Base-by-base conservation (phyloP, 2,797 vertebrate species). In the Gobio occitaniae region DNA sequence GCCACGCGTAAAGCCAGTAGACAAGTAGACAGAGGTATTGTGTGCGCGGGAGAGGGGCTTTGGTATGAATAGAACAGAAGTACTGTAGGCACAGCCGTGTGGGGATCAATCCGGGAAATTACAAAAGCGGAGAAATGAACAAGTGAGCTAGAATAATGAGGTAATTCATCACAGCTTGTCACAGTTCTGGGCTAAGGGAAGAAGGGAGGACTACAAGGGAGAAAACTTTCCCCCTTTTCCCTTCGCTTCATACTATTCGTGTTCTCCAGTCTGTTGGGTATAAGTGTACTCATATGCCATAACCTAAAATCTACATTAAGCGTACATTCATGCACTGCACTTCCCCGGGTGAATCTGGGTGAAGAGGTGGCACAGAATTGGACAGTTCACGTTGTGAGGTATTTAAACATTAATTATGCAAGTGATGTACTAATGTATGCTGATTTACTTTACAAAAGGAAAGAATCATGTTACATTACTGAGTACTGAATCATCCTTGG, bases 101-200 rank as follows among this genome's bases (percentile, higher is more conserved):
- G 83, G 86, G 89, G 87, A 88, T 89, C 87, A 89, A 89, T 88
- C 89, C 85, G 89, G 84, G 84, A 82, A 89, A 88, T 90, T 90
- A 86, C 86, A 86, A 88, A 86, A 89, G 87, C 80, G 76, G 85
- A 89, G 88, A 88, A 88, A 89, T 84, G 86, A 90, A 89, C 89
- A 90, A 91, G 87, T 91, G 89, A 89, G 87, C 89, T 72, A 78
- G 90, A 87, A 88, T 91, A 90, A 91, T 91, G 89, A 90, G 90
- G 87, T 89, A 88, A 91, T 91, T 91, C 89, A 91, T 91, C 89
- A 90, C 87, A 72, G 87, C 88, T 89, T 91, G 87, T 89, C 89
- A 91, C 84, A 83, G 85, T 56, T 82, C 50, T 80, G 75, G 87
- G 85, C 83, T 86, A 69, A 84, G 86, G 84, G 82, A 87, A 50